phyloP scores from a whole-genome alignment of 2,888 invertebrate species.

The Noctua janthe region DNA sequence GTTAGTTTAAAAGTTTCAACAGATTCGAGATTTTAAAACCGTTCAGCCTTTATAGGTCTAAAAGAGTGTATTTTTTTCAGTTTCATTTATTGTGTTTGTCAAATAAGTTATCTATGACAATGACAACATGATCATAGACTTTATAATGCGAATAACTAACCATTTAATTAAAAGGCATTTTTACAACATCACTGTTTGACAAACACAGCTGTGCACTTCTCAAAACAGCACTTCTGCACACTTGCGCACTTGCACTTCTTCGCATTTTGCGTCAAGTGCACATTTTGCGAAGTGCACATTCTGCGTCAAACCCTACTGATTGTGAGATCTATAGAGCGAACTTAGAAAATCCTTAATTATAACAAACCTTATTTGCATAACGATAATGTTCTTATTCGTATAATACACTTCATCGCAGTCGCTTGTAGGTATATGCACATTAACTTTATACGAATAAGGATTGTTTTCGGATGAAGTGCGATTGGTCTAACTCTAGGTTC shows the following conservation, averaged over 20 bases:
- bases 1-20: conserved; percentile 56
- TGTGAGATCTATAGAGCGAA: not conserved
- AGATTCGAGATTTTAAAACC: conserved; percentile 68
- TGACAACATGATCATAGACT: conserved; percentile 58
- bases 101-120: conserved; percentile 27
- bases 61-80: conserved; percentile 39
- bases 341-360: too few species aligned
- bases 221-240: too few species aligned
- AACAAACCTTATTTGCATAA: not conserved
- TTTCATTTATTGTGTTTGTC: conserved; percentile 20
- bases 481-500: too few species aligned
- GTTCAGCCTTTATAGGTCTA: conserved; percentile 64
- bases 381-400: not conserved
- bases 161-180: conserved; percentile 24
- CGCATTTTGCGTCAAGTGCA: too few species aligned
- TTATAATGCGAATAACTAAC: conserved; percentile 51
- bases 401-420: not conserved
- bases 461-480: not conserved
- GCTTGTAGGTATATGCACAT: not conserved
- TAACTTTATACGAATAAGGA: not conserved
- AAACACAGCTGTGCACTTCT: conserved; percentile 25
- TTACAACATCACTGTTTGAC: conserved; percentile 34
- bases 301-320: too few species aligned
- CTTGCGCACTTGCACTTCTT: too few species aligned
- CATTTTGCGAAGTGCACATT: too few species aligned